A percentile compares a stretch with the other conserved stretches of the same genome.
Conservation (phyloP, 2,888 invertebrate species). For the Leptarthrus brevirostris region DNA sequence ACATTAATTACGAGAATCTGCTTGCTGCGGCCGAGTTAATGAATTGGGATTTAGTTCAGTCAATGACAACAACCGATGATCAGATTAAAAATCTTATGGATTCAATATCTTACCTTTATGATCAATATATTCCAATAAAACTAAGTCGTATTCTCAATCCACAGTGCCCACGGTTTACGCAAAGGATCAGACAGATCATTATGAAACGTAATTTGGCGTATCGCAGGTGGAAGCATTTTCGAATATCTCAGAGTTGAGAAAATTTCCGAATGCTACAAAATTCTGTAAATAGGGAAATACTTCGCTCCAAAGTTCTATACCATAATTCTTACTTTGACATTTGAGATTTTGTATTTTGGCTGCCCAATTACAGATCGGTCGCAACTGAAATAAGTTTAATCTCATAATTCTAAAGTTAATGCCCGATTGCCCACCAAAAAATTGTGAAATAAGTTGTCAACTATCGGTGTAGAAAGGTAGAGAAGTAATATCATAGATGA, state of each 20-base stretch:
- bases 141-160: neutral
- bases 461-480: neutral
- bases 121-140: neutral
- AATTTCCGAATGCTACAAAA: neutral
- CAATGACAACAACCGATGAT: neutral
- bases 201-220: neutral
- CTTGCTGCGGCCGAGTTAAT: neutral
- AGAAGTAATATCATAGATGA: neutral
- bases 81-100: neutral
- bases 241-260: neutral
- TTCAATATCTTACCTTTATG: neutral
- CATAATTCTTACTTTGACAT: too few species aligned
- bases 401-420: neutral
- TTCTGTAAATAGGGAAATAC: neutral
- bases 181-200: neutral
- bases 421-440: neutral
- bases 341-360: too few species aligned
- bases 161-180: neutral
- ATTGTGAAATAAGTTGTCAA: neutral
- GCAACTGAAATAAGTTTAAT: too few species aligned
- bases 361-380: too few species aligned
- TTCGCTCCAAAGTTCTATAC: neutral
- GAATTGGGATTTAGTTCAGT: neutral
- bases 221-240: neutral
- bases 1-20: neutral